Conservation (phyloP, 1,140 invertebrate species). For the Ceratina australensis region DNA sequence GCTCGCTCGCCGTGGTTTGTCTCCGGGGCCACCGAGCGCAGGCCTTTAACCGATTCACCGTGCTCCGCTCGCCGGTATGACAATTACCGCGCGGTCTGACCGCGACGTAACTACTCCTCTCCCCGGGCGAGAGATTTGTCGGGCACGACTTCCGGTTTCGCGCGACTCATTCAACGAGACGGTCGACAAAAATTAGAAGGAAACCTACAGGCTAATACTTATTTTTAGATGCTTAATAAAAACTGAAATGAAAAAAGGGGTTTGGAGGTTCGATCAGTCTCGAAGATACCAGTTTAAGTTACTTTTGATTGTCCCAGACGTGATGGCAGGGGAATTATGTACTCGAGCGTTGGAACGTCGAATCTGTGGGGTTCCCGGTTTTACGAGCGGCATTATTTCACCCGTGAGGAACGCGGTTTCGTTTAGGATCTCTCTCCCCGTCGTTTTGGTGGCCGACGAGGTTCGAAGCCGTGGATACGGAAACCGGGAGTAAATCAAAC, state of each 20-base stretch:
- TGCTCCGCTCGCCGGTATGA: constrained; percentile 23
- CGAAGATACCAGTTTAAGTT: not conserved
- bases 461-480: constrained; percentile 21
- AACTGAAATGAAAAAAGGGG: too few relatives aligned
- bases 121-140: constrained; percentile 40
- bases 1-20: not conserved
- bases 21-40: not conserved
- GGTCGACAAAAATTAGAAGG: not conserved
- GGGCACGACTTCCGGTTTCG: constrained; percentile 47
- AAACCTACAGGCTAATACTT: not conserved
- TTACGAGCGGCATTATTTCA: constrained; percentile 5
- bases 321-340: not conserved
- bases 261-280: not conserved
- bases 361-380: not conserved
- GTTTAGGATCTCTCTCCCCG: constrained; percentile 5
- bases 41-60: constrained; percentile 55
- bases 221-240: too few relatives aligned
- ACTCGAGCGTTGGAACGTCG: constrained; percentile 5
- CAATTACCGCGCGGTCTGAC: constrained; percentile 46
- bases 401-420: not conserved
- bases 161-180: not conserved
- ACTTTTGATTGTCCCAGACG: not conserved
- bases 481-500: constrained; percentile 25
- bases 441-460: constrained; percentile 11
- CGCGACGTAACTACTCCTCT: constrained; percentile 26